Evolutionary conservation across 1,140 invertebrate species (phyloP).

Genomic region (Eueides isabella): DNA sequence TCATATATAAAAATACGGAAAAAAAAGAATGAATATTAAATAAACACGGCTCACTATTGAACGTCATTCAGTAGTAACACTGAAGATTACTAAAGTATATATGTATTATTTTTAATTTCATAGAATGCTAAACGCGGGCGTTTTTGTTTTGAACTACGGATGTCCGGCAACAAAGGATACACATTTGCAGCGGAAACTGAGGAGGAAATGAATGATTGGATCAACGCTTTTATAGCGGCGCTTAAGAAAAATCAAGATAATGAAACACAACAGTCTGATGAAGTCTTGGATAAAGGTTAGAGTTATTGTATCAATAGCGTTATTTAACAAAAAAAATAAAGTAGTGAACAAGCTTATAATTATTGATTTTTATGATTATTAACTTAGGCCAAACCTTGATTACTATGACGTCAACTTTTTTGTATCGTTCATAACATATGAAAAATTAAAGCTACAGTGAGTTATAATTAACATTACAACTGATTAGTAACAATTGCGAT

Average conservation of each 20-base stretch:
- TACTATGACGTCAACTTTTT: neutral
- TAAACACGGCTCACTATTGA: too few relatives aligned
- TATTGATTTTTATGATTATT: neutral
- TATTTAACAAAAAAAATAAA: neutral
- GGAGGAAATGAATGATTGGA: constrained; percentile 92
- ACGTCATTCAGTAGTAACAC: too few relatives aligned
- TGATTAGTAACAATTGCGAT: neutral
- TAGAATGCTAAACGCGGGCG: constrained; percentile 93
- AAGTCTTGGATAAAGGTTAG: constrained; percentile 73
- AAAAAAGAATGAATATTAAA: too few relatives aligned
- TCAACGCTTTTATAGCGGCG: constrained; percentile 78
- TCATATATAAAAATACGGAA: too few relatives aligned
- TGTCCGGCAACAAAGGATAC: constrained; percentile 92
- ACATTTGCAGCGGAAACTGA: constrained; percentile 94
- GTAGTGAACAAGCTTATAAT: too few relatives aligned
- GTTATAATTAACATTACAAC: neutral
- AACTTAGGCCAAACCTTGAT: neutral
- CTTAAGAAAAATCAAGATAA: constrained; percentile 69
- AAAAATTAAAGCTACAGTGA: neutral
- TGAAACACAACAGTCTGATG: constrained; percentile 63
- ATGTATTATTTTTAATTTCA: neutral
- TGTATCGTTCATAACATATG: neutral
- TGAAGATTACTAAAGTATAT: too few relatives aligned
- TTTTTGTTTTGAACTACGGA: constrained; percentile 93
- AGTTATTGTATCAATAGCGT: neutral